Base-by-base conservation (phyloP, 2,888 invertebrate genomes). In the Parascotia fuliginaria region DNA sequence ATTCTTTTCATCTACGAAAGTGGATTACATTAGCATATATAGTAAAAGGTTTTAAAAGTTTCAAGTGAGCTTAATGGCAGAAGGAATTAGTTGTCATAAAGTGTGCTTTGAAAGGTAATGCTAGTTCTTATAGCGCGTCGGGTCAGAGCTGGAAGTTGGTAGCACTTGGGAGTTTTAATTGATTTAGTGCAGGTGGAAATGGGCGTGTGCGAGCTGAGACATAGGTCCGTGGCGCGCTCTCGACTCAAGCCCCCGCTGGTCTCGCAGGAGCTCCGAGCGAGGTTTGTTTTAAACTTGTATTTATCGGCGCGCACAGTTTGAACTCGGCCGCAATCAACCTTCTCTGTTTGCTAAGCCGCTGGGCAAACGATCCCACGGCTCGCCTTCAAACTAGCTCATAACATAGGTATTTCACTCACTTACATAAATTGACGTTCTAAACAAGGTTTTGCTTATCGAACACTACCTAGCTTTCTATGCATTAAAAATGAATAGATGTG, bases 161-260 rank as follows among this genome's bases (percentile, higher is more conserved):
- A 65, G 65, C 66, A 60, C 68, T 77, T 66, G 73, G 62, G 70
- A 79, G 75, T 83, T 83, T 79, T 85, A 85, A 87, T 86, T 86
- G 81, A 84, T 85, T 82, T 81, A 81, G 70, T 63, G 71, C 70
- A 75, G 73, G 72, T 75, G 58, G 68, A 50, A 70, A 72, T 68
- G 62, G 54, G 63, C 32, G 57, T 57, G 45, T 46, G 41, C 60
- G 51, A 53, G 42, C 43, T 42, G 52, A 38, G 59, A 60, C 47
- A 49, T 47, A 53, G 15, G 34, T 36, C 51, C 6, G 46, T 44
- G 42, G 46, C 53, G 52, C 55, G 63, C 67, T 68, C 56, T 69
- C 53, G 45, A 48, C 44, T 56, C 46, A 31, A 49, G 44, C 45
- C 39, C 34, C 40, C 55, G 50, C 46, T 59, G 55, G 56, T 63